Evolutionary conservation across 2,888 invertebrate species (phyloP).

Genomic region (Scrobipalpa atriplicella): DNA sequence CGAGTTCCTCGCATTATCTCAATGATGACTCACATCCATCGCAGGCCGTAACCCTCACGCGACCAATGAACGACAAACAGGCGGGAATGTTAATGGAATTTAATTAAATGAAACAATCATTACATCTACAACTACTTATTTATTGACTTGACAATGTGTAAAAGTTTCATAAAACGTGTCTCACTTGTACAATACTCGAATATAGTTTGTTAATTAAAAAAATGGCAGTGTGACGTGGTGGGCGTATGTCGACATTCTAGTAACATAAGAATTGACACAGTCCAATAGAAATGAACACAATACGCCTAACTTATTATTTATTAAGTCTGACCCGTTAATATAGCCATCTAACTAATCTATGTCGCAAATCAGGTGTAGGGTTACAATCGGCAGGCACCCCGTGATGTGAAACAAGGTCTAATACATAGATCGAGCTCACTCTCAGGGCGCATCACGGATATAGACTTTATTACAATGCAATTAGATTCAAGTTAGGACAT

Average conservation of each 20-base stretch:
- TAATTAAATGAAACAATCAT: slow-evolving; percentile 77
- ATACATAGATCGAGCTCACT: slow-evolving; percentile 74
- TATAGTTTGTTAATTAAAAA: slow-evolving; percentile 49
- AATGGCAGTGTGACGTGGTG: slow-evolving; percentile 76
- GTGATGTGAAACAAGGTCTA: slow-evolving; percentile 75
- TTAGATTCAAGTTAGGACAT: slow-evolving; percentile 45
- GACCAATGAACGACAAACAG: slow-evolving; percentile 69
- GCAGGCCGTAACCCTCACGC: slow-evolving; percentile 50
- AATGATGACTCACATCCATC: slow-evolving; percentile 56
- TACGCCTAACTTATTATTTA: slow-evolving; percentile 46
- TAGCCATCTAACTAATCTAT: slow-evolving; percentile 66
- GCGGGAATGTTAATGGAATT: slow-evolving; percentile 75
- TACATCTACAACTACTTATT: slow-evolving; percentile 77
- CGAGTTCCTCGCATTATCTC: slow-evolving; percentile 31
- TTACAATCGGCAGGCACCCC: slow-evolving; percentile 64
- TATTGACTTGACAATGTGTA: slow-evolving; percentile 71
- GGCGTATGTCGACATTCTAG: slow-evolving; percentile 85
- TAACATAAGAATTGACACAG: slow-evolving; percentile 86
- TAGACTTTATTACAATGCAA: slow-evolving; percentile 47
- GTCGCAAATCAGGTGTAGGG: slow-evolving; percentile 65
- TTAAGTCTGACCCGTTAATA: slow-evolving; percentile 47
- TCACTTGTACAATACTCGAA: slow-evolving; percentile 50
- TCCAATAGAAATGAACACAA: slow-evolving; percentile 78
- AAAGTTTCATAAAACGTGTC: slow-evolving; percentile 72
- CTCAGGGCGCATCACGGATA: slow-evolving; percentile 55